Percentiles rank a stretch among this genome's conserved stretches.
Conservation (phyloP, 2,888 invertebrate species). For the Calephelis perditalis region DNA sequence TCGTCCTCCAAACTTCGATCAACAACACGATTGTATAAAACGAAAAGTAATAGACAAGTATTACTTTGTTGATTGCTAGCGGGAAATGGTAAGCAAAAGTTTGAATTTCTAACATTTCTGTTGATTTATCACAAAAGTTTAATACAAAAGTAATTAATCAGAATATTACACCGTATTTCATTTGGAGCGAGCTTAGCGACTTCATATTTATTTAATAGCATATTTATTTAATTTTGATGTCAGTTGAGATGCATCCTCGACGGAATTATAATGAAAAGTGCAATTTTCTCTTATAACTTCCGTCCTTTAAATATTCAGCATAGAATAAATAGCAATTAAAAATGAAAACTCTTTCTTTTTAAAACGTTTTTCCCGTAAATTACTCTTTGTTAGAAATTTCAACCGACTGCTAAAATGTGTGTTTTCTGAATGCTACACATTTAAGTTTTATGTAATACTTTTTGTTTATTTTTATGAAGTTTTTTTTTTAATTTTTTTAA, state of each 20-base stretch:
- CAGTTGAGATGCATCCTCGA: slow-evolving; percentile 7
- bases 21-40: neutral
- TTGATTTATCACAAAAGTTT: slow-evolving; percentile 31
- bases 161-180: slow-evolving; percentile 14
- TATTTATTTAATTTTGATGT: slow-evolving; percentile 7
- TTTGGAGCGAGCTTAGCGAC: slow-evolving; percentile 12
- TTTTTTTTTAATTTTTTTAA: too few relatives aligned
- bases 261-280: slow-evolving; percentile 14
- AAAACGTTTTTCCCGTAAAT: neutral
- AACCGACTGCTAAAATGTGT: neutral
- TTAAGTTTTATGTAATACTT: too few relatives aligned
- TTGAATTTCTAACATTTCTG: slow-evolving; percentile 29
- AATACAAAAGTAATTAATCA: slow-evolving; percentile 29
- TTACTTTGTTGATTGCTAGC: slow-evolving; percentile 24
- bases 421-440: too few relatives aligned
- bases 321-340: slow-evolving; percentile 9
- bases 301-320: slow-evolving; percentile 6
- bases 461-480: too few relatives aligned
- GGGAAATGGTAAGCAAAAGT: slow-evolving; percentile 29
- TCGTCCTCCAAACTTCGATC: too few relatives aligned
- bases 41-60: slow-evolving; percentile 24
- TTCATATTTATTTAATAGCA: slow-evolving; percentile 15
- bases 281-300: slow-evolving; percentile 14
- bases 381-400: slow-evolving; percentile 1
- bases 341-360: neutral